Evolutionary conservation across 1,140 invertebrate species (phyloP), one percentile per base, ranked within the genome.

Genomic region (Euglossa dilemma): DNA sequence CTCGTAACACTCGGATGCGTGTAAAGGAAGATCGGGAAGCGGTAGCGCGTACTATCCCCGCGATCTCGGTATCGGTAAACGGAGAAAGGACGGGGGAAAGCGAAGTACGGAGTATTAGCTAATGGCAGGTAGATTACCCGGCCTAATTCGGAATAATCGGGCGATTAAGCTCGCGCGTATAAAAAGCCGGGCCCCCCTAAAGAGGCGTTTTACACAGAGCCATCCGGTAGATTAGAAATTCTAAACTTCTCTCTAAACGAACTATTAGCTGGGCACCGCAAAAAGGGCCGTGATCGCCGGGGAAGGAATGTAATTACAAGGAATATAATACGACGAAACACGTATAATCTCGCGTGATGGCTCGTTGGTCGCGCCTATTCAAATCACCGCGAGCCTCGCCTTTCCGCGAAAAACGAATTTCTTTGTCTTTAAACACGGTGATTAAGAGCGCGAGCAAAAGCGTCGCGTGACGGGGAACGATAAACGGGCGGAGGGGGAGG

Each of bases 261-360:
- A 6, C 23, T 43, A 57, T 73, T 57, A 57, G 52, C 28, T 3
- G 25, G 20, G 16, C n/a, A 28, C 54, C 9, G 16, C 25, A n/a
- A 28, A 52, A 71, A 52, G 28, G 28, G 12, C n/a, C 18, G 23
- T 28, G 52, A 67, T 43, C n/a, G 18, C 18, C 57, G n/a, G 16
- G 25, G 12, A 69, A 73, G 74, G 57, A 70, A 56, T 71, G 43
- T 74, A 80, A 80, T 80, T 56, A 57, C 23, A 28, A 8, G 11
- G 64, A 89, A 84, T 87, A 88, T 86, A 88, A 84, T 86, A 47
- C 54, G 45, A 18, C 50, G 75, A 89, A 89, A 87, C 84, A 64
- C 83, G 80, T 86, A 79, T 91, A 87, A 91, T 91, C 85, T 84
- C 67, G 61, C 71, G 20, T 57, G 71, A 57, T 64, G 70, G 43